Evolutionary conservation across 2,888 invertebrate genomes (phyloP), one percentile per base, ranked within the genome.

Genomic region (Mycogona germanica): DNA sequence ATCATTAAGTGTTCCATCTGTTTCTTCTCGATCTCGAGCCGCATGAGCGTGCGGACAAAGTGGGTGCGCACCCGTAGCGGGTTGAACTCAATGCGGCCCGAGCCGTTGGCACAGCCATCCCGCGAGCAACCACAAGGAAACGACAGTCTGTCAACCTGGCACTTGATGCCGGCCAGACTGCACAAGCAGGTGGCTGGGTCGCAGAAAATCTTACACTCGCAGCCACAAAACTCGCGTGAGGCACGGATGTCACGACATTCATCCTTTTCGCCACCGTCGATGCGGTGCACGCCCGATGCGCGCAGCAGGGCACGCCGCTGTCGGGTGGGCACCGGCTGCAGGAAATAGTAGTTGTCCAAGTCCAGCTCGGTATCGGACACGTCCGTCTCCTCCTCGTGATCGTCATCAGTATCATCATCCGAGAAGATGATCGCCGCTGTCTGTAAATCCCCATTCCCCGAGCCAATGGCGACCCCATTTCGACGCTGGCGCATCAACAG

Each of bases 61-160:
- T 97, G 97, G 17, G 93, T 93, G 59, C 93, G 79, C 5, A 97
- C 96, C 60, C 96, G 78, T 35, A 89, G 81, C 0, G 95, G 93
- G 70, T 95, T 95, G 68, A 97, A 97, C 70, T 96, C 96, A 60
- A 96, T 87, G 59, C 97, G 78, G 3, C 97, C 97, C 44, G 83
- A 79, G 1, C 83, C 81, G 69, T 97, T 97, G 57, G 82, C 84
- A 71, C 97, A 97, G 46, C 91, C 89, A 64, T 93, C 93, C 62
- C 88, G 81, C 2, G 87, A 84, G 71, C 96, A 97, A 12, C 95
- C 93, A 70, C 97, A 97, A 0, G 97, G 97, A 68, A 96, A 97
- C 66, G 88, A 91, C 57, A 88, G 76, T 57, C 96, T 79, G 71
- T 97, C 96, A 52, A 97, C 95, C 77, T 95, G 95, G 70, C 96